phyloP scores from a whole-genome alignment of 2,113 vertebrate genomes.

The Takifugu flavidus region DNA sequence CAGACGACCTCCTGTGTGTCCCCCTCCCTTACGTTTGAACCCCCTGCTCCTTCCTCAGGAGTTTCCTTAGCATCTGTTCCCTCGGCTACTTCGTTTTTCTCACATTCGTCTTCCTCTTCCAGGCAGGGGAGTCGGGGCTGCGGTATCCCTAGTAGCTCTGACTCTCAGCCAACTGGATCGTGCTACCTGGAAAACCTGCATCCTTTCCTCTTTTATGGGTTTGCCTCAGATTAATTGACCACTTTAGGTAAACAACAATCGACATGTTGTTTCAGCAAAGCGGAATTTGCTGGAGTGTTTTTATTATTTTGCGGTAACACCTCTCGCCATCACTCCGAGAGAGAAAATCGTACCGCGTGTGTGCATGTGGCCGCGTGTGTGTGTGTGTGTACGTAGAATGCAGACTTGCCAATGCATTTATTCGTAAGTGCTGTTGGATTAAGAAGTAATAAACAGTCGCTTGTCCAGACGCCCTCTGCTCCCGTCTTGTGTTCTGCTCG shows the following conservation, averaged over 20 bases:
- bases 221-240: slow-evolving; percentile 63
- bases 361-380: slow-evolving; percentile 32
- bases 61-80: slow-evolving; percentile 8
- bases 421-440: slow-evolving; percentile 53
- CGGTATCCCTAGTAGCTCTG: slow-evolving; percentile 38
- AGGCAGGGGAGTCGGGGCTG: slow-evolving; percentile 12
- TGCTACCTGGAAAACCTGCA: slow-evolving; percentile 46
- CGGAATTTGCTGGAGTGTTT: slow-evolving; percentile 52
- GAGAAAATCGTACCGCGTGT: slow-evolving; percentile 32
- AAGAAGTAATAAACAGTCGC: slow-evolving; percentile 63
- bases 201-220: slow-evolving; percentile 62
- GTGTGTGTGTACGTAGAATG: not conserved
- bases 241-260: slow-evolving; percentile 60
- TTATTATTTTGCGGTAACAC: slow-evolving; percentile 54
- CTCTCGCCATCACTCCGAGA: slow-evolving; percentile 35
- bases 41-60: slow-evolving; percentile 10
- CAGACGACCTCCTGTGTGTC: slow-evolving; percentile 53
- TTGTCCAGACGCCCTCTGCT: slow-evolving; percentile 51
- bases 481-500: slow-evolving; percentile 37
- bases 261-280: slow-evolving; percentile 62
- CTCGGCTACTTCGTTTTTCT: slow-evolving; percentile 12
- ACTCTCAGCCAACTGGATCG: slow-evolving; percentile 44
- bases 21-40: slow-evolving; percentile 19
- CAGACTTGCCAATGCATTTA: slow-evolving; percentile 39
- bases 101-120: slow-evolving; percentile 6